Percentiles rank a stretch among this genome's conserved stretches.
Evolutionary conservation across 2,888 invertebrate species (phyloP).

Genomic region (Dryococelus australis): DNA sequence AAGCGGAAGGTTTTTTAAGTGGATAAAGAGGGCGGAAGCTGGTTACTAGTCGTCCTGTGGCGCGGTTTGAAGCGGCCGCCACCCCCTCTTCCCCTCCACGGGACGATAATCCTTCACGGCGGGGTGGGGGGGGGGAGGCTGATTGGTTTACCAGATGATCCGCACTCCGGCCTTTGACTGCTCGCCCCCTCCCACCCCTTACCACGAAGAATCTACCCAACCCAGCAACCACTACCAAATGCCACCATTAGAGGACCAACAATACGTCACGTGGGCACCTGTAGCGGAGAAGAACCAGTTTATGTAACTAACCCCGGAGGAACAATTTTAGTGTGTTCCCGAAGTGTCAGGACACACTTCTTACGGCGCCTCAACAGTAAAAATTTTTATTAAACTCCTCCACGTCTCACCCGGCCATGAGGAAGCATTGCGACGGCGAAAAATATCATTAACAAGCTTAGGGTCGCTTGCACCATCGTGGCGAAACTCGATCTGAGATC

Average conservation of each 20-base stretch:
- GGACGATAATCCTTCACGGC: background rate
- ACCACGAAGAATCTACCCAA: background rate
- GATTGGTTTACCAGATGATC: slow-evolving; percentile 8
- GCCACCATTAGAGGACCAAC: background rate
- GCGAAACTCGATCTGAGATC: no score
- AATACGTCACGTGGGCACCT: background rate
- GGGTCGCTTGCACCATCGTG: no score
- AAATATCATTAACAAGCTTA: no score
- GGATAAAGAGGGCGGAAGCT: background rate
- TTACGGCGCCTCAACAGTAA: no score
- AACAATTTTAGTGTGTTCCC: no score
- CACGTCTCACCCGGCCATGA: no score
- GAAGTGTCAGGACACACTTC: no score
- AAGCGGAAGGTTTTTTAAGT: slow-evolving; percentile 2
- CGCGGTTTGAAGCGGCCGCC: background rate
- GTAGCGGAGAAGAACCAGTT: background rate
- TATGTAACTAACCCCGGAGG: no score
- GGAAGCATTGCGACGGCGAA: no score
- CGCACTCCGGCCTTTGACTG: background rate
- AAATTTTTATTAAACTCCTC: no score
- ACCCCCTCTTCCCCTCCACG: background rate
- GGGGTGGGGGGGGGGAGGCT: background rate
- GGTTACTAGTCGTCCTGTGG: background rate
- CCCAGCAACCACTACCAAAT: background rate
- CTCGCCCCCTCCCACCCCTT: background rate